phyloP scores from a whole-genome alignment of 2,797 vertebrate genomes.

The Lateolabrax maculatus region DNA sequence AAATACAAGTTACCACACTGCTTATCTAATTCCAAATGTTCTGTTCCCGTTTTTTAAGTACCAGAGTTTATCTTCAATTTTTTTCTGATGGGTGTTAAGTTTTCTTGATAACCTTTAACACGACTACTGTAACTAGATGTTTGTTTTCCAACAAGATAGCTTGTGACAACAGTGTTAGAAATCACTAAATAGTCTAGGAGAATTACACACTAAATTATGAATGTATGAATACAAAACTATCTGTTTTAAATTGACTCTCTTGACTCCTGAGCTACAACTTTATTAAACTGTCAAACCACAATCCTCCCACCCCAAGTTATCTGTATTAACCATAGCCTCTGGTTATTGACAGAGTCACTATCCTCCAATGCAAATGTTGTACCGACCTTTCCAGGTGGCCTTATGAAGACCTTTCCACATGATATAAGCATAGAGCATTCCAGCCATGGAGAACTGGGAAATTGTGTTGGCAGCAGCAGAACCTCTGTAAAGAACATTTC shows the following conservation, averaged over 20 bases:
- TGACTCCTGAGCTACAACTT: neutral
- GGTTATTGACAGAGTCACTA: neutral
- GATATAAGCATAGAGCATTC: conserved; percentile 88
- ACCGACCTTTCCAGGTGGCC: conserved; percentile 91
- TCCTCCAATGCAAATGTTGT: neutral
- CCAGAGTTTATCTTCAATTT: no score
- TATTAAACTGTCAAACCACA: neutral
- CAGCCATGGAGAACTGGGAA: conserved; percentile 87
- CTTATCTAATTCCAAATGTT: no score
- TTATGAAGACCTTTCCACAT: conserved; percentile 88
- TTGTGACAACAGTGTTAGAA: neutral
- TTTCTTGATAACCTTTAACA: neutral
- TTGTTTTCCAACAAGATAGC: neutral
- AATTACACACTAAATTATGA: no score
- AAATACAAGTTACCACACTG: no score
- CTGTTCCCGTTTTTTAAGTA: no score
- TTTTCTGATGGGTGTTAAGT: no score
- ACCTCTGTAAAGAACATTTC: conserved; percentile 81
- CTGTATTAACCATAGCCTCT: neutral
- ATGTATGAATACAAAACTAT: no score
- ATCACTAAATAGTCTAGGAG: neutral
- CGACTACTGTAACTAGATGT: neutral
- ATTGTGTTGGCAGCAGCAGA: conserved; percentile 90
- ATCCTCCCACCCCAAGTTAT: neutral
- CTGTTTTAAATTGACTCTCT: neutral